Percentiles rank a stretch among this genome's conserved stretches.
Evolutionary conservation across 2,113 vertebrate species (phyloP).

Genomic region (Promerops cafer): DNA sequence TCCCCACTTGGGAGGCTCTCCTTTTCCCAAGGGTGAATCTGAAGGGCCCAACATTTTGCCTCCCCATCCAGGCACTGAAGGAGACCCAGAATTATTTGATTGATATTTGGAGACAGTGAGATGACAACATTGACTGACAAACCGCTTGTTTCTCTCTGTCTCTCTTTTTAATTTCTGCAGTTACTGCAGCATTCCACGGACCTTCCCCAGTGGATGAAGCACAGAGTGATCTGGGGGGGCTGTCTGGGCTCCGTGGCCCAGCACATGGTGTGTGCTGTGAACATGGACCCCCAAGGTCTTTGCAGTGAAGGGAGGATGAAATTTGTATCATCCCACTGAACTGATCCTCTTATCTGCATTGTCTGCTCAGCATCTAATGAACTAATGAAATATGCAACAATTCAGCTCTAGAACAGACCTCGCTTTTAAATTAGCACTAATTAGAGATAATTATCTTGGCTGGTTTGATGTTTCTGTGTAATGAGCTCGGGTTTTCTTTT

Average conservation of each 20-base stretch:
- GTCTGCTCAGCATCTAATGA: conserved; percentile 58
- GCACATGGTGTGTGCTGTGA: neutral
- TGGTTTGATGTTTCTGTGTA: conserved; percentile 62
- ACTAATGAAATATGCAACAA: conserved; percentile 66
- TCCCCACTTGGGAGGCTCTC: neutral
- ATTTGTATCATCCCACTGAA: neutral
- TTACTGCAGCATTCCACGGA: neutral
- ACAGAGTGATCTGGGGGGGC: fast-evolving
- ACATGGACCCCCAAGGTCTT: neutral
- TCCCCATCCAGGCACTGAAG: neutral
- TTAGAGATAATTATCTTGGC: conserved; percentile 67
- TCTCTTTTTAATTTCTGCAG: neutral
- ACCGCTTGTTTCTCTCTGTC: neutral
- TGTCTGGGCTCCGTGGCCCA: neutral
- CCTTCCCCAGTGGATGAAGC: neutral
- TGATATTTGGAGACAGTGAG: neutral
- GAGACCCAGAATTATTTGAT: neutral
- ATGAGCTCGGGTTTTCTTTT: conserved; percentile 43
- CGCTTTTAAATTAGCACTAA: conserved; percentile 66
- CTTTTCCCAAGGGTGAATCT: neutral
- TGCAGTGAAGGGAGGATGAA: neutral
- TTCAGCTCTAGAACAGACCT: conserved; percentile 47
- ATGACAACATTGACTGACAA: neutral
- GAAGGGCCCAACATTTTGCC: neutral
- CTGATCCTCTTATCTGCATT: conserved; percentile 34